Evolutionary conservation across 1,140 invertebrate species (phyloP).

Genomic region (Bombus picipes): DNA sequence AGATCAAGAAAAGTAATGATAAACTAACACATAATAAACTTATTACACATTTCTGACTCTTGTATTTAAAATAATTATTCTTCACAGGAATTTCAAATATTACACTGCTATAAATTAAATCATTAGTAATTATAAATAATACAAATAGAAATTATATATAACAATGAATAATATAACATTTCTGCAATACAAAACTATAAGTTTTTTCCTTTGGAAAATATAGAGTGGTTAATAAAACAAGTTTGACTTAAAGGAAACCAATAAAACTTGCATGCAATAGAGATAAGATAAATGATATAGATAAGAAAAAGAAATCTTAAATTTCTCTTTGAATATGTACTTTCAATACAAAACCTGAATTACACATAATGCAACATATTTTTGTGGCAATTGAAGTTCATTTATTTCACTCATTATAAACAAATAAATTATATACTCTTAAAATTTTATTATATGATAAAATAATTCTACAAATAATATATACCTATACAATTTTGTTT

Average conservation of each 20-base stretch:
- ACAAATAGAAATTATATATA: background rate
- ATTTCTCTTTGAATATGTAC: background rate
- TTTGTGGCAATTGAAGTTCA: conserved; percentile 5
- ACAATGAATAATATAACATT: background rate
- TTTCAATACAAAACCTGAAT: background rate
- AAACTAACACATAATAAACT: background rate
- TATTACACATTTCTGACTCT: background rate
- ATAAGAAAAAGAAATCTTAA: conserved; percentile 45
- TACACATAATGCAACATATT: background rate
- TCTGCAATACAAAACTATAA: background rate
- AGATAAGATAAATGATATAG: conserved; percentile 56
- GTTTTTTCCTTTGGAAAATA: background rate
- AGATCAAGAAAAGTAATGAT: conserved; percentile 28
- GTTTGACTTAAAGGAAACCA: background rate
- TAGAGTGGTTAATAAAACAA: background rate
- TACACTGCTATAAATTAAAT: background rate
- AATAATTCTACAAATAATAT: background rate
- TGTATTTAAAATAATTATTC: background rate
- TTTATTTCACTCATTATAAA: background rate
- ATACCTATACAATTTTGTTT: background rate
- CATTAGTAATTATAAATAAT: background rate
- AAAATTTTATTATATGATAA: background rate
- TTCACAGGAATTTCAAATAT: background rate
- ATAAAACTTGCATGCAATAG: background rate
- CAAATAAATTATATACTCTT: background rate